Conservation (phyloP, 1,140 invertebrate species). For the Drosophila subobscura region DNA sequence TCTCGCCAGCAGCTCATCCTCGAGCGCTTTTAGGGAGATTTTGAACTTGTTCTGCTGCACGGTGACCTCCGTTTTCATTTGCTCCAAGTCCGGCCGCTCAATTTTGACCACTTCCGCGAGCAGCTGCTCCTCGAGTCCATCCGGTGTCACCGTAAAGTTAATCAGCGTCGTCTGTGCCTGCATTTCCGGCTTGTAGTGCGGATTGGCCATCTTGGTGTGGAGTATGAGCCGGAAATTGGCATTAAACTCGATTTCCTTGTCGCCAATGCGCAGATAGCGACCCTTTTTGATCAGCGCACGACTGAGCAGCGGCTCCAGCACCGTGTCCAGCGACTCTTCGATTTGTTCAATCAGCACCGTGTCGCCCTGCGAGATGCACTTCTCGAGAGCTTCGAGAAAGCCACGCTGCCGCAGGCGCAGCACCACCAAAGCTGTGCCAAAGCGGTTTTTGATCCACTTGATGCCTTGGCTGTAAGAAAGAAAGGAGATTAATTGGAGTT, state of each 20-base stretch:
- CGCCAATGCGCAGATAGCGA: slow-evolving; percentile 90
- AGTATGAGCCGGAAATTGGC: slow-evolving; percentile 93
- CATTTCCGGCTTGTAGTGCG: slow-evolving; percentile 98
- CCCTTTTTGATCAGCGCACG: slow-evolving; percentile 95
- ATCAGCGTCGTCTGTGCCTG: slow-evolving; percentile 98
- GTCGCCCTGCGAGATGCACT: slow-evolving; percentile 90
- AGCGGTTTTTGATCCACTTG: slow-evolving; percentile 97
- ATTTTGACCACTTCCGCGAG: slow-evolving; percentile 97
- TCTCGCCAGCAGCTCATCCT: slow-evolving; percentile 94
- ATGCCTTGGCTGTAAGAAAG: slow-evolving; percentile 88
- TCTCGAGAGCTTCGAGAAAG: slow-evolving; percentile 94
- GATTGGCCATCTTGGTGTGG: slow-evolving; percentile 97
- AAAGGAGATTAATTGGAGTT: background rate
- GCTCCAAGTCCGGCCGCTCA: slow-evolving; percentile 96
- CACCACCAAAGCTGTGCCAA: slow-evolving; percentile 89
- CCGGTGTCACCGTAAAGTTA: slow-evolving; percentile 97
- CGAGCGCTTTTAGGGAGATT: slow-evolving; percentile 94
- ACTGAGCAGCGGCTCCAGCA: slow-evolving; percentile 94
- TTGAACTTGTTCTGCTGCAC: slow-evolving; percentile 98
- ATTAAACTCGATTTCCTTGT: slow-evolving; percentile 96
- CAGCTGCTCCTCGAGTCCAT: slow-evolving; percentile 97
- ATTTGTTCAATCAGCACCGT: slow-evolving; percentile 95
- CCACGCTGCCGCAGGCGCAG: slow-evolving; percentile 92
- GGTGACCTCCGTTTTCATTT: slow-evolving; percentile 90
- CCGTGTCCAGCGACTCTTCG: slow-evolving; percentile 94